Evolutionary conservation across 2,113 vertebrate species (phyloP).

Genomic region (Varanus komodoensis): DNA sequence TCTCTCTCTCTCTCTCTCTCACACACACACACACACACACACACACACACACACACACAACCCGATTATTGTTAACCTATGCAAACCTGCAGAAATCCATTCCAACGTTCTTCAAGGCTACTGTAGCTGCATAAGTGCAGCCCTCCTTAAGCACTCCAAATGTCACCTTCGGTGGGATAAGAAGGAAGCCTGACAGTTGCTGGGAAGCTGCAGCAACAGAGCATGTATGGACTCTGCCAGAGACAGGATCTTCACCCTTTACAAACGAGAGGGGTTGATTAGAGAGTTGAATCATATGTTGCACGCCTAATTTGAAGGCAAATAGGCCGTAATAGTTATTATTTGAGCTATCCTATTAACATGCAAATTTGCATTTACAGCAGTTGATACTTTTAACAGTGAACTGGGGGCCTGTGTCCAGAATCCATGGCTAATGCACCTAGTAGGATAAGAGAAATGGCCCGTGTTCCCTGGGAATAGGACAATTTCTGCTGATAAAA

Average conservation of each 20-base stretch:
- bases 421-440: background rate
- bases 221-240: constrained; percentile 79
- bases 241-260: constrained; percentile 77
- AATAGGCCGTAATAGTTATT: background rate
- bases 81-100: constrained; percentile 88
- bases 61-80: background rate
- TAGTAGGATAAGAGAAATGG: background rate
- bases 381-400: background rate
- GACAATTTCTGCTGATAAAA: background rate
- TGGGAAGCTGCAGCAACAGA: constrained; percentile 69
- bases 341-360: background rate
- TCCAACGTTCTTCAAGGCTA: constrained; percentile 86
- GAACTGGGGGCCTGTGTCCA: background rate
- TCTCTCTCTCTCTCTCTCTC: too few relatives aligned
- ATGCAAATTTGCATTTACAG: background rate
- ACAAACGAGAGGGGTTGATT: constrained; percentile 50
- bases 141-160: constrained; percentile 86
- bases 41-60: too few relatives aligned
- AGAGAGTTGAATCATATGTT: background rate
- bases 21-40: too few relatives aligned
- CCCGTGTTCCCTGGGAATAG: background rate
- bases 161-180: constrained; percentile 79
- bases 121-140: constrained; percentile 73
- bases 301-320: background rate
- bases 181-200: constrained; percentile 75